Conservation (phyloP, 1,140 invertebrate genomes). For the Drosophila murphyi region DNA sequence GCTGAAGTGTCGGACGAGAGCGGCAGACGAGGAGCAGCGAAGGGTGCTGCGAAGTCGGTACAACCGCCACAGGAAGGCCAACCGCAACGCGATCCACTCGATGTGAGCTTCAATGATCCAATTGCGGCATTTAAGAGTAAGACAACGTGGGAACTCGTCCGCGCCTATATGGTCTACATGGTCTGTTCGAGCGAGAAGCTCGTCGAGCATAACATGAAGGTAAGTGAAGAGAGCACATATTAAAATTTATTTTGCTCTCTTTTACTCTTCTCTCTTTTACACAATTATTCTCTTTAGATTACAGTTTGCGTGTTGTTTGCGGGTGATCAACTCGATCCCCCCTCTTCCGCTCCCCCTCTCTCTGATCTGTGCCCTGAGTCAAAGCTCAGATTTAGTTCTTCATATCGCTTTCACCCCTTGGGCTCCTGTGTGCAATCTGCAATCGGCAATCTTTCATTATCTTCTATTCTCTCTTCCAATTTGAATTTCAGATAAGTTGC, state of each 20-base stretch:
- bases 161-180: conserved; percentile 97
- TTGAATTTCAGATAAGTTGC: not conserved
- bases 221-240: conserved; percentile 85
- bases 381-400: no score
- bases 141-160: conserved; percentile 95
- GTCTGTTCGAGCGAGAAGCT: conserved; percentile 95
- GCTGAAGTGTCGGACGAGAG: not conserved
- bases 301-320: not conserved
- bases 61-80: conserved; percentile 41
- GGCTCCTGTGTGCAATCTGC: no score
- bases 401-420: no score
- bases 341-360: no score
- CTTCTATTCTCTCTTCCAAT: not conserved
- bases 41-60: not conserved
- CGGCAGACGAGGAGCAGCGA: not conserved
- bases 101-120: conserved; percentile 94
- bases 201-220: conserved; percentile 97
- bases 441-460: no score
- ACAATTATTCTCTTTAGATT: not conserved
- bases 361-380: no score
- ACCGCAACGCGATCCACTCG: conserved; percentile 90
- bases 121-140: conserved; percentile 96
- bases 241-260: conserved; percentile 7
- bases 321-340: not conserved
- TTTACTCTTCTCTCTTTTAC: conserved; percentile 3